phyloP scores from a whole-genome alignment of 30 jellyfish, hydroid and myxozoan genomes.

The Hydractinia echinata region DNA sequence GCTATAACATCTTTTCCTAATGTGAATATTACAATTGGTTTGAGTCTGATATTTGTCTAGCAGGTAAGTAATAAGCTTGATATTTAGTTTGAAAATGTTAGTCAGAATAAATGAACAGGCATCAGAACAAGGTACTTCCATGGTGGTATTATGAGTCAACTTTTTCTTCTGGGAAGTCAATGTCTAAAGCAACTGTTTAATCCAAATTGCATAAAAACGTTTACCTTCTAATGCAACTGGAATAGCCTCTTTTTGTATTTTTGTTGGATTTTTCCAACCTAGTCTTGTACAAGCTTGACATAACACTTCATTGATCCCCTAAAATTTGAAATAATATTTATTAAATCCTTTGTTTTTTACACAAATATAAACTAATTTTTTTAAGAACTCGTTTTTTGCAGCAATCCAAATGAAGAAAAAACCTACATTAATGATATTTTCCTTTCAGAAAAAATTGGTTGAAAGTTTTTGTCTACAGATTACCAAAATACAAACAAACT shows the following conservation, averaged over 20 bases:
- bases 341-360: too few relatives aligned
- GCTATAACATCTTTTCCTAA: constrained; percentile 94
- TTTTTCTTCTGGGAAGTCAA: not conserved
- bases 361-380: too few relatives aligned
- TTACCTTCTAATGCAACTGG: constrained; percentile 94
- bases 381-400: too few relatives aligned
- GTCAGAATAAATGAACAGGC: not conserved
- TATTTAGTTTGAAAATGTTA: too few relatives aligned
- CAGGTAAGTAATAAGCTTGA: too few relatives aligned
- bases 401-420: too few relatives aligned
- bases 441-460: too few relatives aligned
- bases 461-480: too few relatives aligned
- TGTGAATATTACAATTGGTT: not conserved
- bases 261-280: constrained; percentile 91
- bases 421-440: too few relatives aligned
- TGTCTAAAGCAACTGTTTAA: not conserved
- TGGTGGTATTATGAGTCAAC: not conserved
- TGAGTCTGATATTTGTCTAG: too few relatives aligned
- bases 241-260: constrained; percentile 85
- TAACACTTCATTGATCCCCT: constrained; percentile 86
- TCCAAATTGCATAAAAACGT: not conserved
- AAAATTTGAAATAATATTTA: not conserved
- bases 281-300: constrained; percentile 85
- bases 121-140: too few relatives aligned
- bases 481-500: too few relatives aligned